Conservation (phyloP, 1,140 invertebrate species). For the Cydia fagiglandana region DNA sequence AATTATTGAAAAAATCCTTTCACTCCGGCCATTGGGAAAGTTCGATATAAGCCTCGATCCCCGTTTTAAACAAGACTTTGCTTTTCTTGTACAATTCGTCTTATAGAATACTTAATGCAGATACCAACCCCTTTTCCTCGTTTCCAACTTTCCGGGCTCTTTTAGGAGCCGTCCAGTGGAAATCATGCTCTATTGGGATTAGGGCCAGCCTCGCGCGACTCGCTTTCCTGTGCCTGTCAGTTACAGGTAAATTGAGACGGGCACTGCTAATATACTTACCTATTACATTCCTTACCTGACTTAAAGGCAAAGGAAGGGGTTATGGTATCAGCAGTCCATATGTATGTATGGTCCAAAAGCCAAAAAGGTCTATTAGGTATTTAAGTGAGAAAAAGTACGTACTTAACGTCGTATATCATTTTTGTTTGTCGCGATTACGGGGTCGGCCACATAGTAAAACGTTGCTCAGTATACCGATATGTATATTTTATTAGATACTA, state of each 20-base stretch:
- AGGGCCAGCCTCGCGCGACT: slow-evolving; percentile 25
- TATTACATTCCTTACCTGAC: neutral
- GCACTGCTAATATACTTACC: neutral
- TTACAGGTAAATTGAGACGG: slow-evolving; percentile 30
- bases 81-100: slow-evolving; percentile 71
- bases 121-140: slow-evolving; percentile 62
- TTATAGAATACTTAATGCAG: slow-evolving; percentile 70
- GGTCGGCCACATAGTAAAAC: too few species aligned
- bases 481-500: too few species aligned
- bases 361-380: too few species aligned
- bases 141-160: slow-evolving; percentile 58
- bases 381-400: too few species aligned
- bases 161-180: slow-evolving; percentile 58
- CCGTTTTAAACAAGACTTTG: slow-evolving; percentile 72
- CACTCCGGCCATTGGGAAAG: slow-evolving; percentile 62
- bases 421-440: too few species aligned
- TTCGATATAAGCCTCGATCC: slow-evolving; percentile 63
- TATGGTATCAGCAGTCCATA: too few species aligned
- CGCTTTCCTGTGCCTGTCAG: slow-evolving; percentile 26
- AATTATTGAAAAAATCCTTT: slow-evolving; percentile 64
- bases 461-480: too few species aligned
- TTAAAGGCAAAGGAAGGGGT: too few species aligned
- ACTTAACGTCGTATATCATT: too few species aligned
- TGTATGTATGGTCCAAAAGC: too few species aligned
- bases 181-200: slow-evolving; percentile 50